These are phyloP conservation scores for Mirounga angustirostris DNA, from an alignment of 2,113 vertebrate species.

Conservation along the genomic window DNA sequence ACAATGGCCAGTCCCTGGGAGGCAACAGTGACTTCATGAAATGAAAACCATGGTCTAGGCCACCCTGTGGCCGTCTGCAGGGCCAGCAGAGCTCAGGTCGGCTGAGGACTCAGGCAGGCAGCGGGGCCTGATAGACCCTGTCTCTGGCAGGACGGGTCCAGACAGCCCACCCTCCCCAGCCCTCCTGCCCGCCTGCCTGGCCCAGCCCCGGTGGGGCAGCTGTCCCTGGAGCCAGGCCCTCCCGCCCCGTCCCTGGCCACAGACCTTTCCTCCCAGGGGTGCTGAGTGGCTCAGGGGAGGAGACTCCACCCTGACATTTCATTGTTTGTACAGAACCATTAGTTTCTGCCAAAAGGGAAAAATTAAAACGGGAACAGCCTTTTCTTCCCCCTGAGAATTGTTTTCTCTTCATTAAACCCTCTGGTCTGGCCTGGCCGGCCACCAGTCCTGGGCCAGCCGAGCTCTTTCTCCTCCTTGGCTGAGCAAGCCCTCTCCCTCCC, in stretches of 20 bases:
- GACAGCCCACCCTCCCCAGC: background rate
- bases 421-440: background rate
- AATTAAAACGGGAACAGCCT: slow-evolving; percentile 58
- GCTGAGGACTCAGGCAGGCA: background rate
- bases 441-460: background rate
- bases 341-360: slow-evolving; percentile 73
- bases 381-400: background rate
- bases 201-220: background rate
- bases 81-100: background rate
- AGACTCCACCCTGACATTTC: slow-evolving; percentile 76
- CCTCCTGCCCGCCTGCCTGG: background rate
- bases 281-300: background rate
- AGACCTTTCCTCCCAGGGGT: background rate
- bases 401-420: background rate
- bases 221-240: background rate
- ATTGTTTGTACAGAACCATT: slow-evolving; percentile 79
- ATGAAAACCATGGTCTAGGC: background rate
- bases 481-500: background rate
- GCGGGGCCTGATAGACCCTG: background rate
- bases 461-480: background rate
- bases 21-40: background rate
- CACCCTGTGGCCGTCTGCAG: rapidly evolving
- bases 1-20: background rate
- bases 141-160: background rate
- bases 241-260: background rate